Evolutionary conservation across 2,888 invertebrate genomes (phyloP), one percentile per base, ranked within the genome.

Genomic region (Hypercompe scribonia): DNA sequence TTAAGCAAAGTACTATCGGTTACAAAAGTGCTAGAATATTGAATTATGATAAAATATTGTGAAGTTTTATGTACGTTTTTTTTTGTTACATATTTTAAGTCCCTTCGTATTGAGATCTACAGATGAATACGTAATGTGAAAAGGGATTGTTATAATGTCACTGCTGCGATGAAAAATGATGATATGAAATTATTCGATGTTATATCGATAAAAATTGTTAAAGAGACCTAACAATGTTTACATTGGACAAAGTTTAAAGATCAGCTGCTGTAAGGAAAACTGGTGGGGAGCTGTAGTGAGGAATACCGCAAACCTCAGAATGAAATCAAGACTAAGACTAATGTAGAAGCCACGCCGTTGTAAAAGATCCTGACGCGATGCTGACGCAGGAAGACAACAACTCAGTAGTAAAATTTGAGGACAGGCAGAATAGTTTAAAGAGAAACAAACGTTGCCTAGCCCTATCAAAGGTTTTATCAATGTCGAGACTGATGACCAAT

Each of bases 1-100:
- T 88, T 82, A 80, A 83, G 78, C 65, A 70, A 66, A 71, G 81
- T 86, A 82, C 84, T 76, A 82, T 73, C 63, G 80, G 72, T 65
- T 72, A 80, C 79, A 79, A 75, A 86, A 87, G 86, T 79, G 81
- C 64, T 83, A 61, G 24, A 77, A 80, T 74, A 77, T 78, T 75
- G 61, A 78, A 79, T 81, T 82, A 81, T 81, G 70, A 72, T 73
- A 71, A 73, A 65, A 72, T 72, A 68, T 74, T 67, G 66, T 64
- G 70, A 65, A 74, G 58, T 24, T 65, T 58, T 65, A 58, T 58
- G 28, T 54, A 24, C n/a, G 21, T 64, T 72, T 69, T 71, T 74
- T 78, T 33, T 63, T 28, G 34, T 75, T 66, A 71, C 61, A 71
- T 66, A 39, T 54, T 39, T 5, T 31, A 24, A 31, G 61, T 39